Base-by-base conservation (phyloP, 2,113 vertebrate genomes). In the Cephalopholis sonnerati region DNA sequence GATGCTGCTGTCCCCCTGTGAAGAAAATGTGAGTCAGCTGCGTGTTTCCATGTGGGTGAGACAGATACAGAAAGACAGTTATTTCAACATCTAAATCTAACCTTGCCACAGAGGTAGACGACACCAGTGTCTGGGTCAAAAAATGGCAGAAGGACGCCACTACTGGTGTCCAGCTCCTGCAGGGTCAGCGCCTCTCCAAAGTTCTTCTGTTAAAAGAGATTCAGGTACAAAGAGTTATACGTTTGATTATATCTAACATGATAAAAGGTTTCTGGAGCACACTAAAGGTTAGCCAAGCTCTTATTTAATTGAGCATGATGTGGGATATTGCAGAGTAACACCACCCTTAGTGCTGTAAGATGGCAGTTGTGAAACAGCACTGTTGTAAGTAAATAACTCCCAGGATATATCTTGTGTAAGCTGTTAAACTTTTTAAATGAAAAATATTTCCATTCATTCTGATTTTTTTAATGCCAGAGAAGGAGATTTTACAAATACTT, bases 81-180 rank as follows among this genome's bases (percentile, higher is more conserved):
- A 20, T 77, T 75, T 65, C 74, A 27, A 50, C 2, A 71, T 75
- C 39, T 22, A 2, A 48, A 11, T 17, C 87, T 66, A 22, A 97
- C 97, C 96, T 98, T 98, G 86, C 97, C 97, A 81, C 96, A 96
- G 83, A 98, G 96, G 95, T 97, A 98, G 89, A 98, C 92, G 2
- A 98, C 74, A 22, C 95, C 95, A 8, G 97, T 98, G 93, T 98
- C 97, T 0, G 96, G 96, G 84, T 98, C 97, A 13, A 94, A 98
- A 79, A 97, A 97, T 0, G 97, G 97, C 74, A 98, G 94, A 46
- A 98, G 94, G 64, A 97, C 97, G 0, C 97, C 97, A 0, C 97
- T 98, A 89, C 97, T 96, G 4, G 97, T 97, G 93, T 98, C 97
- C 82, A 98, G 87, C 69, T 98, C 97, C 94, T 97, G 96, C 85